Evolutionary conservation across 2,888 invertebrate species (phyloP).

Genomic region (Catocala sponsa): DNA sequence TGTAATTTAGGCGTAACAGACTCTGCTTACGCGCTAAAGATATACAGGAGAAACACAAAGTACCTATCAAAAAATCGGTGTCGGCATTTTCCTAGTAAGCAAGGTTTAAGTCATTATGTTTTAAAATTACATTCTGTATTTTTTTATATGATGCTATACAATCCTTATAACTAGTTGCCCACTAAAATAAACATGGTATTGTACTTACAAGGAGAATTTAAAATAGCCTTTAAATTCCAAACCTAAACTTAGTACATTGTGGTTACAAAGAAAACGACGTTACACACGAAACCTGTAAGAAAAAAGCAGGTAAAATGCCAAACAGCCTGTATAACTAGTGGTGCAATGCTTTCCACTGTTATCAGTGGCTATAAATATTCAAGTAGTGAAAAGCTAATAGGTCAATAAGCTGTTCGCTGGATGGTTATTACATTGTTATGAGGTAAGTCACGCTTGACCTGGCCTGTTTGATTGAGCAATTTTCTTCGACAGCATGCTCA

Average conservation of each 20-base stretch:
- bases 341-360: conserved; percentile 44
- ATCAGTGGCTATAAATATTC: conserved; percentile 66
- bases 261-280: conserved; percentile 3
- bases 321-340: conserved; percentile 43
- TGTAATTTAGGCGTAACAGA: too few relatives aligned
- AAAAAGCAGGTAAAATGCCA: conserved; percentile 24
- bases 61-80: too few relatives aligned
- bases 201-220: too few relatives aligned
- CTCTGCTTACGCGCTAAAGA: too few relatives aligned
- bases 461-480: conserved; percentile 73
- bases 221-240: too few relatives aligned
- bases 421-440: conserved; percentile 71
- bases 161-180: too few relatives aligned
- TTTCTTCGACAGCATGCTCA: conserved; percentile 69
- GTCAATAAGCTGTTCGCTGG: conserved; percentile 64
- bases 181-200: too few relatives aligned
- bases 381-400: conserved; percentile 71
- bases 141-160: too few relatives aligned
- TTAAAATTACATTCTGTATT: too few relatives aligned
- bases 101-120: too few relatives aligned
- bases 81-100: too few relatives aligned
- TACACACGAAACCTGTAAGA: conserved; percentile 4
- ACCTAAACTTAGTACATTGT: not conserved
- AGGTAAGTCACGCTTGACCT: conserved; percentile 71
- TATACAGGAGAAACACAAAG: too few relatives aligned